Base-by-base conservation (phyloP, 2,888 invertebrate species). In the Graphium colonna region DNA sequence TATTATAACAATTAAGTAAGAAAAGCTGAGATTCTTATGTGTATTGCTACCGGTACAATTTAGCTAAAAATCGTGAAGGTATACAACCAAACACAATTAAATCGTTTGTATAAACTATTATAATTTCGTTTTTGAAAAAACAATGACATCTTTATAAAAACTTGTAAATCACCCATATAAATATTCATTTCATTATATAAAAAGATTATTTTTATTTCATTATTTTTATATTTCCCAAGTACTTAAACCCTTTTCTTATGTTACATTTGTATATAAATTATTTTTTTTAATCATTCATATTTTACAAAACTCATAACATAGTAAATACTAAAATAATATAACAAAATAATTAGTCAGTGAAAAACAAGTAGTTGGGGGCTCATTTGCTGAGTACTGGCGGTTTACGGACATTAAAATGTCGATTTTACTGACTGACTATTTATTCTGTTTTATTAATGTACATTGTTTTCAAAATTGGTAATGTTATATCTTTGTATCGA, bases 11-110 rank as follows among this genome's bases (percentile, higher is more conserved):
- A n/a, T n/a, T n/a, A n/a, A n/a, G n/a, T n/a, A n/a, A n/a, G n/a
- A n/a, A n/a, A 57, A 45, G 53, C 60, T 72, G 73, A 79, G 74
- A 79, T 79, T 79, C 75, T 64, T 63, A 67, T 59, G 55, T 62
- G 68, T 67, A 67, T 66, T 67, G 62, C 66, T 72, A 64, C 60
- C 31, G 13, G 33, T 53, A 49, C 43, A 33, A 18, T 52, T 52
- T 63, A 58, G 52, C 55, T 28, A 46, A 55, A 57, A 51, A 33
- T 44, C 17, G 41, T 56, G 38, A 39, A 51, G 56, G 31, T 41
- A 12, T 26, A 31, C 16, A 41, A 16, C 17, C 17, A 52, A 53
- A 51, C 46, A 33, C 38, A n/a, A 8, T 43, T 55, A 3, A 3
- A 21, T 21, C 36, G 13, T 47, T 44, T 48, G 8, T 15, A 51